phyloP scores from a whole-genome alignment of 2,888 invertebrate species.

The Eueremaeus valkanovi region DNA sequence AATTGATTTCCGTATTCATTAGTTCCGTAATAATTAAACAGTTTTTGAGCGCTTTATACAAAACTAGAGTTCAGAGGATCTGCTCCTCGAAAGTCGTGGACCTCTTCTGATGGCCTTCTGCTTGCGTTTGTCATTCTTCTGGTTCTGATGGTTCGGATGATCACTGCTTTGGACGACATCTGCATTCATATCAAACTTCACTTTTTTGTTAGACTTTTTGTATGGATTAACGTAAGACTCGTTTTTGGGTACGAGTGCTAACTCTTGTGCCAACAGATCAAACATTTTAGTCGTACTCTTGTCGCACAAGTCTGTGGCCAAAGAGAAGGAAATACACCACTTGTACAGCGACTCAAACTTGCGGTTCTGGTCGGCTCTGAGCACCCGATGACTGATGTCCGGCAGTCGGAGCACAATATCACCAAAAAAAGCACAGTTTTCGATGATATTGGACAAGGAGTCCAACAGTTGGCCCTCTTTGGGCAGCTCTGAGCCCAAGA shows the following conservation, averaged over 20 bases:
- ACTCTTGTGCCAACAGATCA: conserved; percentile 38
- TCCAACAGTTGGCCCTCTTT: not conserved
- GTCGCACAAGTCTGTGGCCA: conserved; percentile 27
- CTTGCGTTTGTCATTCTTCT: not conserved
- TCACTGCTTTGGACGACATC: not conserved
- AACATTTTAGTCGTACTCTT: conserved; percentile 34
- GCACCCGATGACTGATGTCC: conserved; percentile 33
- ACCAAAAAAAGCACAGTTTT: conserved; percentile 41
- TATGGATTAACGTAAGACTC: conserved; percentile 38
- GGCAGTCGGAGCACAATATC: conserved; percentile 37
- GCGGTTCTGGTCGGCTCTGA: not conserved
- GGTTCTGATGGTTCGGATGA: conserved; percentile 15
- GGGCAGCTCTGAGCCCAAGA: conserved; percentile 35
- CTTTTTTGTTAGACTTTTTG: conserved; percentile 34
- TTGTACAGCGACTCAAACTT: not conserved
- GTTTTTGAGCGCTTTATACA: not conserved
- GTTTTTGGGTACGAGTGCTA: conserved; percentile 18
- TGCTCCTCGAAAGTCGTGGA: conserved; percentile 27
- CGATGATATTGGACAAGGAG: conserved; percentile 8
- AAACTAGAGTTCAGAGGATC: not conserved
- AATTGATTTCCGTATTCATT: too few relatives aligned
- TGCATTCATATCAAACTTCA: not conserved
- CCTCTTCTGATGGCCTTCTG: conserved; percentile 30
- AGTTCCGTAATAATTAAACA: too few relatives aligned
- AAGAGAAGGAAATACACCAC: conserved; percentile 38